Conservation (phyloP, 2,797 vertebrate species). For the Crypturellus tataupa region DNA sequence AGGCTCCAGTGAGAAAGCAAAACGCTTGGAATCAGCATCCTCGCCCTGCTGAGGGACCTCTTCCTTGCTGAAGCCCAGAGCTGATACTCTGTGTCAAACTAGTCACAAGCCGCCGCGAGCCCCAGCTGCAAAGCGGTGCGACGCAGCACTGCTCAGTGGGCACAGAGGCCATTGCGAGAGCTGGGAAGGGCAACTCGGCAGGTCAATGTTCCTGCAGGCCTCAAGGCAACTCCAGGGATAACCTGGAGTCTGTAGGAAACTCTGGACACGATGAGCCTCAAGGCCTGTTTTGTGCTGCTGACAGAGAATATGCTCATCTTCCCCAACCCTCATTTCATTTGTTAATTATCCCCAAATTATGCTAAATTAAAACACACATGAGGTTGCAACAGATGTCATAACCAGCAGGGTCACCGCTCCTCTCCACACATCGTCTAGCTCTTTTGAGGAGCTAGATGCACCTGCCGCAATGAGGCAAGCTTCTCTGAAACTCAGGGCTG, state of each 20-base stretch:
- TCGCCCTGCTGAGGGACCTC: not conserved
- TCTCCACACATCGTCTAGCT: not conserved
- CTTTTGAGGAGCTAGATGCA: not conserved
- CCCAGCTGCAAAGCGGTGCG: not conserved
- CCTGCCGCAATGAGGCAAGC: fast-evolving
- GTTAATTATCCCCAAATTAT: not conserved
- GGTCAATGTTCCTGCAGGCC: not conserved
- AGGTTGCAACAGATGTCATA: not conserved
- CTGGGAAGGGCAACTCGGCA: not conserved
- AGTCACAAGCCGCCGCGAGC: not conserved
- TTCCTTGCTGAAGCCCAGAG: not conserved
- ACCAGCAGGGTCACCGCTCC: not conserved
- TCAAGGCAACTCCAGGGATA: not conserved
- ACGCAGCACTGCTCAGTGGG: not conserved
- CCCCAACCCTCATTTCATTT: not conserved
- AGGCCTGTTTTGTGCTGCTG: not conserved
- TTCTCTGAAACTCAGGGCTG: not conserved
- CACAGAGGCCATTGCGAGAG: not conserved
- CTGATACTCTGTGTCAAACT: not conserved
- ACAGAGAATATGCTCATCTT: not conserved
- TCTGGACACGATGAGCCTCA: not conserved
- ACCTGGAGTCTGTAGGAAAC: fast-evolving
- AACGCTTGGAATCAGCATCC: not conserved
- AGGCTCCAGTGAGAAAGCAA: not conserved
- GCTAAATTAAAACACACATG: not conserved